Base-by-base conservation (phyloP, 2,888 invertebrate genomes). In the Prosapia bicincta region DNA sequence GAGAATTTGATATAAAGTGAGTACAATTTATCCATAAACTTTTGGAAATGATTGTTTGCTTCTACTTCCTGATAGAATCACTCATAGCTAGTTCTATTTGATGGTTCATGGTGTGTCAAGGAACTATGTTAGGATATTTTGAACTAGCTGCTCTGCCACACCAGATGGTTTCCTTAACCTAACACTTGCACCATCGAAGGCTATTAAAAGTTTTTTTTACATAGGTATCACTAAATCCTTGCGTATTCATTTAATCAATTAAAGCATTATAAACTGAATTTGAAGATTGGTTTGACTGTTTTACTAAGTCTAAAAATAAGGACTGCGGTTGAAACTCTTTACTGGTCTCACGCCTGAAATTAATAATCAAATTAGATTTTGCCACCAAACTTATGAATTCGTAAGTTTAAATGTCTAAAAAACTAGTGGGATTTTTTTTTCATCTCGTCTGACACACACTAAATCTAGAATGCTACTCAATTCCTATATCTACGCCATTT, bases 321-420 rank as follows among this genome's bases (percentile, higher is more conserved):
- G 10, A 23, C 15, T 26, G 32, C 9, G n/a, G 24, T 5, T 7
- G 71, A 38, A 15, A 2, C 24, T 71, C 38, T 24, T 66, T 66
- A 13, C 66, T 66, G 23, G 13, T 23, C 24, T 71, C 43, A 38
- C 30, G n/a, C 32, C 38, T 30, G 83, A 85, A 80, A 79, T 72
- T 75, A 73, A 77, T 26, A 78, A 54, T 76, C 26, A 72, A 76
- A 24, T n/a, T 30, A 38, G 71, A 20, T 15, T 71, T 71, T 3
- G 6, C 23, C 5, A 7, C 23, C 7, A 38, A 15, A 32, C 20
- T 71, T 32, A 23, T 38, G 23, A 38, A 26, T 66, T 66, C 72
- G 23, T 72, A 28, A n/a, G 26, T 72, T 25, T 5, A 25, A 2
- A 43, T 15, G n/a, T 54, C 38, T 26, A 25, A 67, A 24, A 74